Percentiles rank a stretch among this genome's conserved stretches.
Conservation (phyloP, 2,888 invertebrate genomes). For the Nezara viridula region DNA sequence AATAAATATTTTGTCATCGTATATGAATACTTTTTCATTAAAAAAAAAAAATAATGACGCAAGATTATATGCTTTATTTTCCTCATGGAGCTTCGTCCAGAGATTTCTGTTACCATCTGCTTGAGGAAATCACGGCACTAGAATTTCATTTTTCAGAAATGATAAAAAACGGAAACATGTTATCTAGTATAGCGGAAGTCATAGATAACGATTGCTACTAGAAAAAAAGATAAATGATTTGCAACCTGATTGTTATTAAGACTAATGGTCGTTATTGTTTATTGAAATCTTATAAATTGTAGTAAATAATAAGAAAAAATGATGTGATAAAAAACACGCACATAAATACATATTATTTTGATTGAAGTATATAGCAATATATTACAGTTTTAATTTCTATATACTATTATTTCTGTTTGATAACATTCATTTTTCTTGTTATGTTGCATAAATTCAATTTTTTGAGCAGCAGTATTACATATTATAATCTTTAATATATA, state of each 20-base stretch:
- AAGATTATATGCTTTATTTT: not conserved
- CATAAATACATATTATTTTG: no score
- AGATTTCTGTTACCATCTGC: not conserved
- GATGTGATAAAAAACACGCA: no score
- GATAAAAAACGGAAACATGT: slow-evolving; percentile 25
- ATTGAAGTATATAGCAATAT: no score
- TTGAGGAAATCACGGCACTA: not conserved
- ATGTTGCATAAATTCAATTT: no score
- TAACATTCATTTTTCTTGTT: no score
- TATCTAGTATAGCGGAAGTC: slow-evolving; percentile 20
- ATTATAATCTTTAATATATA: no score
- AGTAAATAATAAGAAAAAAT: not conserved
- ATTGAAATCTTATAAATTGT: not conserved
- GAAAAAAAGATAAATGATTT: not conserved
- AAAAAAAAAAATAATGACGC: not conserved
- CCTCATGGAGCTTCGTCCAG: not conserved
- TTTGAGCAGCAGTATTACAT: no score
- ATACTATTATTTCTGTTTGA: no score
- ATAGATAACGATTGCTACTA: not conserved
- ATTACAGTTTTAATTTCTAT: no score
- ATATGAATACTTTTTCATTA: no score
- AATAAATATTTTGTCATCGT: no score
- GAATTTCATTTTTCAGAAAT: not conserved
- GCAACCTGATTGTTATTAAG: slow-evolving; percentile 6
- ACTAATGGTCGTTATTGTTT: not conserved